Evolutionary conservation across 2,113 vertebrate genomes (phyloP).

Genomic region (Coptodon bakossiorum): DNA sequence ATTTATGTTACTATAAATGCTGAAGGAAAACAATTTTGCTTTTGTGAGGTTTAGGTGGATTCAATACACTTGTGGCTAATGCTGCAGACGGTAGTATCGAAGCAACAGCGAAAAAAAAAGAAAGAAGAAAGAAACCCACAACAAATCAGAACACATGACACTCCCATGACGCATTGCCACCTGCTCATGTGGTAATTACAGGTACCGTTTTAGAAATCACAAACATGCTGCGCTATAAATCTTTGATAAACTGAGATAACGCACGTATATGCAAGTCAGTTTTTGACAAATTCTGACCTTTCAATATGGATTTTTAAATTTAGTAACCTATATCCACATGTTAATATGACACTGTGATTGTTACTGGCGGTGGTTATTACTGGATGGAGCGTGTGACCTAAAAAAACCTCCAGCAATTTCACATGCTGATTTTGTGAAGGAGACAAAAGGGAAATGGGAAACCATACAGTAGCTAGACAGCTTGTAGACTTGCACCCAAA

Average conservation of each 20-base stretch:
- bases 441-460: neutral
- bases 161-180: slow-evolving; percentile 25
- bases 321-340: neutral
- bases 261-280: neutral
- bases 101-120: neutral
- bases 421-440: neutral
- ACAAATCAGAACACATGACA: neutral
- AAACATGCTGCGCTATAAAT: neutral
- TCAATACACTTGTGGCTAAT: neutral
- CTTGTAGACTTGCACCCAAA: neutral
- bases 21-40: neutral
- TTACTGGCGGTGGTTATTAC: neutral
- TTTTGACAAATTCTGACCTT: neutral
- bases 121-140: neutral
- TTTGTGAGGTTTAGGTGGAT: neutral
- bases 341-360: neutral
- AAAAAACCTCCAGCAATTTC: neutral
- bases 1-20: neutral
- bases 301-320: neutral
- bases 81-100: neutral
- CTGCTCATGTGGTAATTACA: slow-evolving; percentile 32
- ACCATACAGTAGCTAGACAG: neutral
- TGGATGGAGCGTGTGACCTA: neutral
- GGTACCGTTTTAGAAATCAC: neutral
- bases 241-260: neutral